These are phyloP conservation scores for Myoxocephalus aenaeus DNA, from an alignment of 2,797 vertebrate genomes.

Conservation along the genomic window DNA sequence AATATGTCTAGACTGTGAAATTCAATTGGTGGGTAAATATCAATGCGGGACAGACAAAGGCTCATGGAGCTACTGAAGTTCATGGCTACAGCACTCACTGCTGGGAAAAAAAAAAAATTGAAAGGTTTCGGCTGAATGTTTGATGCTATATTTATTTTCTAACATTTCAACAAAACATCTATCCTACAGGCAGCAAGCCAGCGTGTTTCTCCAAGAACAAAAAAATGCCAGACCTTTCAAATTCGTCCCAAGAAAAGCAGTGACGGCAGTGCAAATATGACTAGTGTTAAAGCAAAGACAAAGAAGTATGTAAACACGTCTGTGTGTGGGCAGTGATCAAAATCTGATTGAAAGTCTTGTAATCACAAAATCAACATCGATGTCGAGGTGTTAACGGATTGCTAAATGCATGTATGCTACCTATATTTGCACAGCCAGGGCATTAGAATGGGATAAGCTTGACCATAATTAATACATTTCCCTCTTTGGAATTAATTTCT, in stretches of 20 bases:
- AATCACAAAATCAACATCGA: slow-evolving; percentile 66
- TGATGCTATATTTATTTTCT: slow-evolving; percentile 45
- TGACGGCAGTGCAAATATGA: slow-evolving; percentile 35
- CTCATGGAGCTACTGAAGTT: slow-evolving; percentile 50
- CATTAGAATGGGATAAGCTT: slow-evolving; percentile 68
- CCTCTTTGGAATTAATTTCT: slow-evolving; percentile 70
- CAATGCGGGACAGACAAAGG: slow-evolving; percentile 55
- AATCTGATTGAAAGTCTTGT: slow-evolving; percentile 71
- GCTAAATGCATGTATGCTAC: slow-evolving; percentile 63
- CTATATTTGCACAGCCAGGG: slow-evolving; percentile 74
- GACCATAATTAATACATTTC: slow-evolving; percentile 71
- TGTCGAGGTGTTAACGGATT: slow-evolving; percentile 63
- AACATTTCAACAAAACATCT: slow-evolving; percentile 11
- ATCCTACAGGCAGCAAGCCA: slow-evolving; percentile 3
- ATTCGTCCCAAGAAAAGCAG: slow-evolving; percentile 9
- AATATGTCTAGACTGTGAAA: slow-evolving; percentile 60
- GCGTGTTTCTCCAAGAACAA: slow-evolving; percentile 1
- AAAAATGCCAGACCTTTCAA: slow-evolving; percentile 19
- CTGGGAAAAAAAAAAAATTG: slow-evolving; percentile 1
- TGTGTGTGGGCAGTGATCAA: slow-evolving; percentile 62
- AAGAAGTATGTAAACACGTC: slow-evolving; percentile 39
- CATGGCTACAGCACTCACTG: slow-evolving; percentile 39
- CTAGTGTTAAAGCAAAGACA: slow-evolving; percentile 37
- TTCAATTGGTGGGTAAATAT: slow-evolving; percentile 60
- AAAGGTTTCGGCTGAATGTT: slow-evolving; percentile 49